Percentiles rank a stretch among this genome's conserved stretches.
phyloP scores from a whole-genome alignment of 2,888 invertebrate genomes.

The Atherix ibis region DNA sequence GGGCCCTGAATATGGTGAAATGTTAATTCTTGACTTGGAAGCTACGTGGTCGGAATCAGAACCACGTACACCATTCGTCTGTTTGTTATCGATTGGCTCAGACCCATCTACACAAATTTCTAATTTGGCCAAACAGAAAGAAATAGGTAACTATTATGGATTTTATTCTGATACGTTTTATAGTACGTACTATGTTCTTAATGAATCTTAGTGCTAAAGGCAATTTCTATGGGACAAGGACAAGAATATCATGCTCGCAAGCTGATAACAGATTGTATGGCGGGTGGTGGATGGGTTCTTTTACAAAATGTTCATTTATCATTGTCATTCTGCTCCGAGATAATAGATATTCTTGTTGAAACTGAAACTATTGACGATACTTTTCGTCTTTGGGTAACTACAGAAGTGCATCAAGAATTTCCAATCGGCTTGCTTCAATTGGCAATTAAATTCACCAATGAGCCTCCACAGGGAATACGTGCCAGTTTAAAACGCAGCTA shows the following conservation, averaged over 20 bases:
- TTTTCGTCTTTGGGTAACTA: slow-evolving; percentile 88
- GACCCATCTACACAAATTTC: slow-evolving; percentile 94
- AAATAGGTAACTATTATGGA: slow-evolving; percentile 47
- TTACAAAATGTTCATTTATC: slow-evolving; percentile 95
- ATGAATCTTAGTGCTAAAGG: slow-evolving; percentile 44
- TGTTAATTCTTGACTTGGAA: slow-evolving; percentile 82
- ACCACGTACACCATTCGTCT: slow-evolving; percentile 74
- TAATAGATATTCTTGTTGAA: slow-evolving; percentile 76
- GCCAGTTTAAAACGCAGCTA: slow-evolving; percentile 91
- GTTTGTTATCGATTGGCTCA: slow-evolving; percentile 86
- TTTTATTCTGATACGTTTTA: background rate
- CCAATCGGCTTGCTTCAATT: slow-evolving; percentile 79
- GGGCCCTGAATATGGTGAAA: slow-evolving; percentile 78
- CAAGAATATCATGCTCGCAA: slow-evolving; percentile 76
- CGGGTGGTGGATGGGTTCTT: slow-evolving; percentile 78
- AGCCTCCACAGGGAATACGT: slow-evolving; percentile 89
- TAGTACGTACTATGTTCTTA: background rate
- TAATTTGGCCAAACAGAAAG: slow-evolving; percentile 67
- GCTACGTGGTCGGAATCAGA: slow-evolving; percentile 81
- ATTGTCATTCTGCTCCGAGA: slow-evolving; percentile 81
- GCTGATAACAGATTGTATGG: slow-evolving; percentile 66
- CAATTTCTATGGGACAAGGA: slow-evolving; percentile 96
- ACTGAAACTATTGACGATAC: slow-evolving; percentile 65
- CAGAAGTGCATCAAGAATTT: slow-evolving; percentile 84
- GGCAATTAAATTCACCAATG: slow-evolving; percentile 94